A percentile compares a stretch with the other conserved stretches of the same genome.
Conservation (phyloP, 2,797 vertebrate species). For the Acridotheres tristis region DNA sequence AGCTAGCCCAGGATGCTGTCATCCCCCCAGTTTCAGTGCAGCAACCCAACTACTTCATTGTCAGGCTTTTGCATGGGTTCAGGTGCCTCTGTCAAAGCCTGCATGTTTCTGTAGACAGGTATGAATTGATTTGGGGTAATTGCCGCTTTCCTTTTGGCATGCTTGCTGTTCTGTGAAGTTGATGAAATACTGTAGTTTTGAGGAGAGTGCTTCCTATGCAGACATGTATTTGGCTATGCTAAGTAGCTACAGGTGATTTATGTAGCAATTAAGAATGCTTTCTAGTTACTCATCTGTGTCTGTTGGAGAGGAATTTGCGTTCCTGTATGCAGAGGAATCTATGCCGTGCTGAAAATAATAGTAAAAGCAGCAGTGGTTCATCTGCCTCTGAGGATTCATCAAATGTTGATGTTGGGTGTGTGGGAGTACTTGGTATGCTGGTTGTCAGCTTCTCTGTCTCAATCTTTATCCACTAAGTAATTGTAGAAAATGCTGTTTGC, state of each 20-base stretch:
- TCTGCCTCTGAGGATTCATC: not conserved
- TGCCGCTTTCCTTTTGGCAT: not conserved
- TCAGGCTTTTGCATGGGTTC: not conserved
- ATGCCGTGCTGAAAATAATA: not conserved
- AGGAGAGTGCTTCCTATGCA: conserved; percentile 29
- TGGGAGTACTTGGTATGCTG: not conserved
- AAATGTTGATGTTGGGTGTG: not conserved
- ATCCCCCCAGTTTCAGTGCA: not conserved
- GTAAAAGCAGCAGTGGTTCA: not conserved
- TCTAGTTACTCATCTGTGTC: conserved; percentile 28
- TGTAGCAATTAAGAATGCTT: conserved; percentile 41
- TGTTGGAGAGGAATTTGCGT: conserved; percentile 5
- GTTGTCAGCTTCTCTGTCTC: not conserved
- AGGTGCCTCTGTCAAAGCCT: not conserved
- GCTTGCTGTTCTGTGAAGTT: not conserved
- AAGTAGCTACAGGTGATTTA: conserved; percentile 43
- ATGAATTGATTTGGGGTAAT: not conserved
- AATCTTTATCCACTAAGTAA: not conserved
- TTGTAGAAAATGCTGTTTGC: not conserved
- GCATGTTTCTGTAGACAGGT: accelerated
- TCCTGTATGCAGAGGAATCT: not conserved
- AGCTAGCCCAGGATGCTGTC: not conserved
- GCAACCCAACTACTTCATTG: not conserved
- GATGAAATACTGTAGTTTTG: conserved; percentile 11
- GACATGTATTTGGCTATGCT: conserved; percentile 10